Conservation (phyloP, 2,797 vertebrate species). For the Macropus fuliginosus region DNA sequence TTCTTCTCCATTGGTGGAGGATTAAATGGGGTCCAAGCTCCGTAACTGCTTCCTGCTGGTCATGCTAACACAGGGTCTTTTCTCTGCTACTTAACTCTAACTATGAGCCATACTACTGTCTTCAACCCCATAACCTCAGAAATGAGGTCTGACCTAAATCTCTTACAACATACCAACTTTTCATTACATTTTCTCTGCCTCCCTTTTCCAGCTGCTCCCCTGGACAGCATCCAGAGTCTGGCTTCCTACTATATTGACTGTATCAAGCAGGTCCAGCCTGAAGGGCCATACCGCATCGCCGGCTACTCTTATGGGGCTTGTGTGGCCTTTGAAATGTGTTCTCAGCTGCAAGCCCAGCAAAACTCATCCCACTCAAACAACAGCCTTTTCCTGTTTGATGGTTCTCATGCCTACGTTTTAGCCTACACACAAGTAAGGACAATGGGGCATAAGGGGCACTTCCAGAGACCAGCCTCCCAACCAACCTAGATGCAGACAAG, state of each 20-base stretch:
- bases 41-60: neutral
- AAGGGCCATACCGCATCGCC: constrained; percentile 94
- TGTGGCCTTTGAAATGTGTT: constrained; percentile 98
- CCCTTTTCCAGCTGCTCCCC: constrained; percentile 89
- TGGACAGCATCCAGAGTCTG: constrained; percentile 94
- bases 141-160: neutral
- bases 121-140: neutral
- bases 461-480: neutral
- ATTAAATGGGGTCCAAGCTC: neutral
- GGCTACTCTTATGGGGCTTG: constrained; percentile 99
- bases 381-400: constrained; percentile 94
- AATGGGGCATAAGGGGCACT: fast-evolving
- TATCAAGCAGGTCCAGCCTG: constrained; percentile 91
- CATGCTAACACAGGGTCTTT: neutral
- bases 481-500: neutral
- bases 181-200: constrained; percentile 10
- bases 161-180: neutral
- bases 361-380: constrained; percentile 86
- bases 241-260: constrained; percentile 93
- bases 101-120: neutral
- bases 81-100: neutral
- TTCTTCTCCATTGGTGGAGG: neutral
- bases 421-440: constrained; percentile 94
- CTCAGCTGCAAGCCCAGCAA: constrained; percentile 92
- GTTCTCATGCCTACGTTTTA: constrained; percentile 95